Evolutionary conservation across 2,113 vertebrate genomes (phyloP).

Genomic region (Siphamia tubifer): DNA sequence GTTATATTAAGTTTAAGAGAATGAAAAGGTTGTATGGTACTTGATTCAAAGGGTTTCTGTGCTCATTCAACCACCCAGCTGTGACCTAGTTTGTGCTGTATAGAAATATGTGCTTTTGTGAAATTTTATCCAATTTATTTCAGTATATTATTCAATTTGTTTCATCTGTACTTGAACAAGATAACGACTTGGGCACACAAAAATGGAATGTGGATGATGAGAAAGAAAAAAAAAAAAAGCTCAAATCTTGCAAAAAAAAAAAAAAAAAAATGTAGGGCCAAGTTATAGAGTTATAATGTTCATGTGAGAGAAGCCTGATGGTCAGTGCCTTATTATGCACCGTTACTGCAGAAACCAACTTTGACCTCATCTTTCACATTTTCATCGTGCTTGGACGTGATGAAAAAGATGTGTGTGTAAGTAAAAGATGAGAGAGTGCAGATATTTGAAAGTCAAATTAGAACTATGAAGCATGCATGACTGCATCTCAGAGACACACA

Average conservation of each 20-base stretch:
- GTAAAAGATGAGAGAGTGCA: slow-evolving; percentile 42
- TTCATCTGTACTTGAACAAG: not conserved
- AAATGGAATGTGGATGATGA: too few species aligned
- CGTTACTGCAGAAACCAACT: slow-evolving; percentile 59
- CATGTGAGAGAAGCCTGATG: slow-evolving; percentile 11
- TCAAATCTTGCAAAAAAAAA: not conserved
- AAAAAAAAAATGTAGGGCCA: not conserved
- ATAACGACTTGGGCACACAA: too few species aligned
- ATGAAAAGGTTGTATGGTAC: too few species aligned
- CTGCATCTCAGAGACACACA: slow-evolving; percentile 18
- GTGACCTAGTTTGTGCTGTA: not conserved
- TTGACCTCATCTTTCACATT: slow-evolving; percentile 52
- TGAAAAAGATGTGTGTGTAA: slow-evolving; percentile 2
- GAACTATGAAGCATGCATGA: slow-evolving; percentile 47
- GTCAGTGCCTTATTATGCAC: slow-evolving; percentile 49
- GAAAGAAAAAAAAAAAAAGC: not conserved
- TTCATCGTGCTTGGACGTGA: slow-evolving; percentile 39
- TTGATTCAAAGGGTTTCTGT: too few species aligned
- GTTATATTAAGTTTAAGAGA: too few species aligned
- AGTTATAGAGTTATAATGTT: not conserved
- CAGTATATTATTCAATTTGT: not conserved
- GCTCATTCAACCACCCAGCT: too few species aligned
- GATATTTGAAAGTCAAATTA: slow-evolving; percentile 72
- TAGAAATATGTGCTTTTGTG: not conserved
- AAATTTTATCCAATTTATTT: not conserved